Conservation (phyloP, 2,888 invertebrate genomes). For the Xestobium rufovillosum region DNA sequence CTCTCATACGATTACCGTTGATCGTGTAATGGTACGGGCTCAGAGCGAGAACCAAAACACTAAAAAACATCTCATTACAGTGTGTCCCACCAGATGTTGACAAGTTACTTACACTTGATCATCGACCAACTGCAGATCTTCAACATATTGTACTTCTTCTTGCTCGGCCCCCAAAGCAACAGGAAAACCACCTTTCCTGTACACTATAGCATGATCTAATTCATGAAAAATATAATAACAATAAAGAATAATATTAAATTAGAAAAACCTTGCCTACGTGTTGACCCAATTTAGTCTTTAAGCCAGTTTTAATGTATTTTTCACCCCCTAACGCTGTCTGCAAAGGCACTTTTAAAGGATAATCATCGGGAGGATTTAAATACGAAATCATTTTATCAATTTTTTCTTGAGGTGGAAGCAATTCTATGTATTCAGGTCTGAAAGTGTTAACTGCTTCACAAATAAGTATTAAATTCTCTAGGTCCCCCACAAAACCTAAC, state of each 20-base stretch:
- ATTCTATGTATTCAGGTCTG: slow-evolving; percentile 31
- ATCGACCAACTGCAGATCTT: slow-evolving; percentile 40
- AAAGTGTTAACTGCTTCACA: slow-evolving; percentile 45
- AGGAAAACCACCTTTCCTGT: slow-evolving; percentile 49
- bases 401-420: slow-evolving; percentile 42
- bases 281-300: slow-evolving; percentile 44
- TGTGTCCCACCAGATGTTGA: too few relatives aligned
- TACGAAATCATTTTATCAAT: slow-evolving; percentile 38
- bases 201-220: slow-evolving; percentile 48
- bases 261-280: slow-evolving; percentile 30
- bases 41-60: slow-evolving; percentile 51
- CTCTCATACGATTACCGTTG: slow-evolving; percentile 52
- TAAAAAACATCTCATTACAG: slow-evolving; percentile 37
- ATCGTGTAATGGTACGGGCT: slow-evolving; percentile 49
- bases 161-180: slow-evolving; percentile 38
- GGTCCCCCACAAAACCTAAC: neutral
- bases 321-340: slow-evolving; percentile 51
- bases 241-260: slow-evolving; percentile 11
- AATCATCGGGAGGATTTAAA: slow-evolving; percentile 38
- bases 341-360: slow-evolving; percentile 45
- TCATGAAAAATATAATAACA: neutral
- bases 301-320: slow-evolving; percentile 48
- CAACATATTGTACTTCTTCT: slow-evolving; percentile 38
- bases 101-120: slow-evolving; percentile 43
- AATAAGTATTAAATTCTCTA: slow-evolving; percentile 45